Percentiles rank a stretch among this genome's conserved stretches.
phyloP scores from a whole-genome alignment of 2,797 vertebrate genomes.

The Acanthurus lineatus region DNA sequence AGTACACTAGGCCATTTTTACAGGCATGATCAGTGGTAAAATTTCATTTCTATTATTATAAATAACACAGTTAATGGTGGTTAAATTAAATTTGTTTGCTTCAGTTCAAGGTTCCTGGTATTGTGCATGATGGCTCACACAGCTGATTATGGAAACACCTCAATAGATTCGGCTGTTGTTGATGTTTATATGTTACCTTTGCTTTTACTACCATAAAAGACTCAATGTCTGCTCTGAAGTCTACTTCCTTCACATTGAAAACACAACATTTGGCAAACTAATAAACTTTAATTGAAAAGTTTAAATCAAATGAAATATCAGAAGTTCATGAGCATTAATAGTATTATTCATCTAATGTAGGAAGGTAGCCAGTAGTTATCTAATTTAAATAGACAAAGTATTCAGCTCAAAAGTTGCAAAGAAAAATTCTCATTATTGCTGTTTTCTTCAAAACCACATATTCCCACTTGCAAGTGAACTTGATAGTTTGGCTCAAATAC shows the following conservation, averaged over 20 bases:
- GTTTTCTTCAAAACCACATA: neutral
- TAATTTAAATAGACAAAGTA: neutral
- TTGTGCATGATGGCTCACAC: neutral
- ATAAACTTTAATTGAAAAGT: neutral
- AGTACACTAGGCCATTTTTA: no score
- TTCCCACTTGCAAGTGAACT: neutral
- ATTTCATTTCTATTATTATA: no score
- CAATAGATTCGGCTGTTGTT: neutral
- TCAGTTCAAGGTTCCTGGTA: no score
- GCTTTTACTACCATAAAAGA: neutral
- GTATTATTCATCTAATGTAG: neutral
- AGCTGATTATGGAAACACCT: neutral
- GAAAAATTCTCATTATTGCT: neutral
- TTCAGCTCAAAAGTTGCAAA: neutral
- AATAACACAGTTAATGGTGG: neutral
- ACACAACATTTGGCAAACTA: neutral
- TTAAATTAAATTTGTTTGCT: neutral
- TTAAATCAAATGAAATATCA: neutral
- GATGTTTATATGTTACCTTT: no score
- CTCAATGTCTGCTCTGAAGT: neutral
- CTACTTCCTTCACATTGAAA: neutral
- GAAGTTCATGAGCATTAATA: neutral
- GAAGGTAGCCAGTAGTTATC: neutral
- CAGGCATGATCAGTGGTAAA: no score
- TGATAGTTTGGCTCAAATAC: neutral